Evolutionary conservation across 2,797 vertebrate species (phyloP).

Genomic region (Chelmon rostratus): DNA sequence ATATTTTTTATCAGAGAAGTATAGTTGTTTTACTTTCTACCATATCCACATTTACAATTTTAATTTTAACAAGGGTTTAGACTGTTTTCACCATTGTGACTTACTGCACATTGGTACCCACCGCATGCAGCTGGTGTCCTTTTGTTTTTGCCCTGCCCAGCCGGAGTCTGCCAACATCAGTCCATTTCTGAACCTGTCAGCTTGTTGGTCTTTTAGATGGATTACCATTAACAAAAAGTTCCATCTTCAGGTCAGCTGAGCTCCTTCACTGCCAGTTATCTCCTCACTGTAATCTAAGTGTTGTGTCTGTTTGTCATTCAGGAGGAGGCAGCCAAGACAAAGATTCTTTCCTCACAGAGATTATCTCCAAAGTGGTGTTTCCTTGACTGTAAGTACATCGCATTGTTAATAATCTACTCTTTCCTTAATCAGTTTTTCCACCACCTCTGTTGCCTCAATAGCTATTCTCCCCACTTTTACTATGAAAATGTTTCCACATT

Average conservation of each 20-base stretch:
- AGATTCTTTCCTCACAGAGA: conserved; percentile 86
- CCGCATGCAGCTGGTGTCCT: too few species aligned
- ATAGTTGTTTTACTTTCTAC: too few species aligned
- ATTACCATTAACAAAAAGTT: neutral
- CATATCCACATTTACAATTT: too few species aligned
- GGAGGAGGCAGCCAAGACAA: conserved; percentile 66
- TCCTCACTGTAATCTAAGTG: neutral
- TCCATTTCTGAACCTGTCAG: too few species aligned
- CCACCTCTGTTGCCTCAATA: neutral
- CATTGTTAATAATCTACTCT: neutral
- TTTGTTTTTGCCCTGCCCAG: too few species aligned
- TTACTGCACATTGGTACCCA: too few species aligned
- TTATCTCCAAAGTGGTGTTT: conserved; percentile 95
- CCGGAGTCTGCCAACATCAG: too few species aligned
- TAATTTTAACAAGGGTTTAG: too few species aligned
- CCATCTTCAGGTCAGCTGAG: neutral
- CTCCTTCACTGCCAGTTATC: neutral
- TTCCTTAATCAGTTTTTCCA: neutral
- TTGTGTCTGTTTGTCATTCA: conserved; percentile 52
- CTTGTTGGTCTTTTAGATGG: neutral
- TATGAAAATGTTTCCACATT: neutral
- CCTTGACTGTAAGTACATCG: conserved; percentile 89
- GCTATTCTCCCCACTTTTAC: neutral
- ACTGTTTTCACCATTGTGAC: too few species aligned
- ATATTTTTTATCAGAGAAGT: too few species aligned